phyloP scores from a whole-genome alignment of 2,888 invertebrate genomes.

The Thereva unica region DNA sequence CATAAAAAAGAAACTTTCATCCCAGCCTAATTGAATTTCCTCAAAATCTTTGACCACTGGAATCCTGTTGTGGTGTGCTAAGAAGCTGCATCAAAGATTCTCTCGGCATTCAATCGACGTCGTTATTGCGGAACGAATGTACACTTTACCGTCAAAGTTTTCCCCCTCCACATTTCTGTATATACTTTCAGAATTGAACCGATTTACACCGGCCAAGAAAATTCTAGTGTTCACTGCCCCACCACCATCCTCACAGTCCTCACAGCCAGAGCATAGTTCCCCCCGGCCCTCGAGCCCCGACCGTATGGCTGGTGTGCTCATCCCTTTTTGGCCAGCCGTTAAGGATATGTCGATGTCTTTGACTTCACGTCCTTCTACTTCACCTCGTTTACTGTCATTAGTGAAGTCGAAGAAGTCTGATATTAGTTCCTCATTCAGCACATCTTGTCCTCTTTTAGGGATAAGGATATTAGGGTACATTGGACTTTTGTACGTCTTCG shows the following conservation, averaged over 20 bases:
- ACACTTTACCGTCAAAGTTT: slow-evolving; percentile 29
- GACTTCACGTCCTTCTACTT: background rate
- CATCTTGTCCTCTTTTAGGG: slow-evolving; percentile 22
- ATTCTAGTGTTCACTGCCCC: background rate
- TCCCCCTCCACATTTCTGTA: background rate
- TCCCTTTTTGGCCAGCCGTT: no score
- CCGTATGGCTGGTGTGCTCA: background rate
- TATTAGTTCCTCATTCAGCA: slow-evolving; percentile 30
- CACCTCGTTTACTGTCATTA: slow-evolving; percentile 23
- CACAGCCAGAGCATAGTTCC: slow-evolving; percentile 8
- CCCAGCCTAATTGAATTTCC: slow-evolving; percentile 24
- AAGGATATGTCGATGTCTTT: slow-evolving; percentile 9
- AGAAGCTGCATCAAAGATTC: slow-evolving; percentile 27
- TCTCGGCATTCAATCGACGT: slow-evolving; percentile 11
- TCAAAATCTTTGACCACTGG: slow-evolving; percentile 21
- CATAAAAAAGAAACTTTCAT: slow-evolving; percentile 28
- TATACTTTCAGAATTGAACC: background rate
- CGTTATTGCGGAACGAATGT: slow-evolving; percentile 21
- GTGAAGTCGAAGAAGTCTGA: slow-evolving; percentile 27
- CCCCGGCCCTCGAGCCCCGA: slow-evolving; percentile 6
- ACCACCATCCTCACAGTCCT: background rate
- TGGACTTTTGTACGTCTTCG: background rate
- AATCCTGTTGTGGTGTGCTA: slow-evolving; percentile 1
- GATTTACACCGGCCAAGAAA: slow-evolving; percentile 3
- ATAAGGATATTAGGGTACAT: slow-evolving; percentile 25